Evolutionary conservation across 2,113 vertebrate species (phyloP).

Genomic region (Leucopternis melanops): DNA sequence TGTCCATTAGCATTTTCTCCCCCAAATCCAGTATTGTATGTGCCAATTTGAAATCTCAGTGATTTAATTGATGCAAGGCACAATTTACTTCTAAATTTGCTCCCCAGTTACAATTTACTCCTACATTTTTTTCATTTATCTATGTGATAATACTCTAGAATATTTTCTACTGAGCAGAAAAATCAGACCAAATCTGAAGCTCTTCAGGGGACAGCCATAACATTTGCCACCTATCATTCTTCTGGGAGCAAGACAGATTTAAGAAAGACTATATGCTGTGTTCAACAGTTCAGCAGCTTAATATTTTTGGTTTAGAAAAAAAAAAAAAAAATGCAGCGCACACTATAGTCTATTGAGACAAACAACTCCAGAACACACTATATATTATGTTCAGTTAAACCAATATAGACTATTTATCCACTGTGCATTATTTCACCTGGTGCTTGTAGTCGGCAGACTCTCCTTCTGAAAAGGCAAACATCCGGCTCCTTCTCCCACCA

Average conservation of each 20-base stretch:
- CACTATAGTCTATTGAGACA: too few species aligned
- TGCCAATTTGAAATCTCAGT: neutral
- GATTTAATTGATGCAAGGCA: neutral
- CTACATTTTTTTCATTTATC: neutral
- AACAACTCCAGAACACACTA: too few species aligned
- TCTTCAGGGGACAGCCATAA: neutral
- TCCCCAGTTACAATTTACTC: neutral
- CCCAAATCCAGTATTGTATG: neutral
- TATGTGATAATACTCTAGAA: neutral
- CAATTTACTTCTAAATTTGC: neutral
- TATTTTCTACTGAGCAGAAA: neutral
- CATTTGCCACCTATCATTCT: neutral
- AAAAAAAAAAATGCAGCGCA: too few species aligned
- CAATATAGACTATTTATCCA: too few species aligned
- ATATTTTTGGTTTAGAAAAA: neutral
- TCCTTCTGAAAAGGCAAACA: too few species aligned
- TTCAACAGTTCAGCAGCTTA: neutral
- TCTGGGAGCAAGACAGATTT: neutral
- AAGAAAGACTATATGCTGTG: neutral
- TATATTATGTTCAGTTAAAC: too few species aligned
- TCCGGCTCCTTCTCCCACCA: too few species aligned
- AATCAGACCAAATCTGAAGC: neutral
- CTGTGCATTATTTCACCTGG: too few species aligned
- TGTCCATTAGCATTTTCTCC: neutral
- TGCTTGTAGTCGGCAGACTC: too few species aligned